Evolutionary conservation across 2,113 vertebrate genomes (phyloP), one percentile per base, ranked within the genome.

Genomic region (Gambusia affinis): DNA sequence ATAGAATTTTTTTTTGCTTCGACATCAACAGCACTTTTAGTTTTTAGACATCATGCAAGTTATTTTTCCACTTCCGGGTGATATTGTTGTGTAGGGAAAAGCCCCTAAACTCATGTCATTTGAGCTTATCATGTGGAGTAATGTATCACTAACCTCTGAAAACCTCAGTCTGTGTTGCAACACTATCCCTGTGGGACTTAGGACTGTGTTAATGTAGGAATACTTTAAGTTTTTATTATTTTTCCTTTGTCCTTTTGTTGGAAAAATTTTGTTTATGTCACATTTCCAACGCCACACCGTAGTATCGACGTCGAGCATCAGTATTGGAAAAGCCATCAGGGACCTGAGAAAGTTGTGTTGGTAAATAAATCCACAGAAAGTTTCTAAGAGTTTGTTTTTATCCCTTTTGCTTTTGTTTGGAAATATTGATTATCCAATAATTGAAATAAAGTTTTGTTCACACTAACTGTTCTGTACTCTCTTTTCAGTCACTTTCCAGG

Each of bases 371-470:
- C 91, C 87, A 89, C 91, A 88, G 72, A 92, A 85, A 73, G 87
- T 91, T 93, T 91, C 89, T 92, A 88, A 86, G 83, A 91, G 84
- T 88, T 90, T 91, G 81, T 91, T 89, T 85, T 90, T 79, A 88
- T 85, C 75, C 81, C 76, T 85, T 91, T 87, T 89, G 87, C 89
- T 91, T 94, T 94, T 91, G 90, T 89, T 95, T 94, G 85, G 70
- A 90, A 87, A 87, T 87, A 91, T 86, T 79, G 88, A 93, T 67
- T 84, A 70, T 92, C 70, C 87, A 70, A 85, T 85, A 81, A 90
- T 76, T 93, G 74, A 93, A 94, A 94, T 93, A 95, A 93, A 95
- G 92, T 93, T 85, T 92, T 91, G 77, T 92, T 91, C 91, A 93
- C 92, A 86, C 68, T 54, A 75, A 35, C 27, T 44, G 37, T 64